Base-by-base conservation (phyloP, 2,113 vertebrate genomes). In the Lophochroa leadbeateri region DNA sequence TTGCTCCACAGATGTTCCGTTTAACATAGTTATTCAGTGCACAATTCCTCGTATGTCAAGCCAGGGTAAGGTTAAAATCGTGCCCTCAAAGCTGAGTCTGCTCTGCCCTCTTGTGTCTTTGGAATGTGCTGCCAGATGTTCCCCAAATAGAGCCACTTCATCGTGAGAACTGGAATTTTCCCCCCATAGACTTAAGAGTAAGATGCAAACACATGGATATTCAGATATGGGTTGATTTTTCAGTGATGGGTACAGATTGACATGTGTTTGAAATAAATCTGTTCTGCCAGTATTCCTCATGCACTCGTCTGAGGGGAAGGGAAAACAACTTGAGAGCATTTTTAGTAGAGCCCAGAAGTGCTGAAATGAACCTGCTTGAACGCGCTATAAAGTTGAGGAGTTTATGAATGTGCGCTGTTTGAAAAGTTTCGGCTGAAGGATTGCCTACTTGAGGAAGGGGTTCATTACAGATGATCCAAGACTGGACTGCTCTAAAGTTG, bases 41-140 rank as follows among this genome's bases (percentile, higher is more conserved):
- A 21, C 70, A 60, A 33, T 41, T 87, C 37, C 57, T 69, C 49
- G 17, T 23, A 19, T 57, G 46, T 88, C 77, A 78, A 55, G 11
- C 29, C n/a, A 17, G 28, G 7, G 27, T 63, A 76, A 89, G 28
- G 31, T 91, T 84, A 76, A 71, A 90, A 81, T 78, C 3, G 0
- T 89, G 53, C 41, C 69, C n/a, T 68, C 58, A 91, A 88, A 87
- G 65, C 83, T 92, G 68, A 91, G 57, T 63, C 63, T 94, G 49
- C 70, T 95, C 91, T 96, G 96, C 96, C 96, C 95, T 94, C 96
- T 96, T 96, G 92, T 94, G 96, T 96, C 88, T 86, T 86, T 49
- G 65, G n/a, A 89, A 79, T 49, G 68, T 46, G 55, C 60, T 92
- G 77, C 49, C 70, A 91, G 69, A 60, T 60, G 35, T 15, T 84